Conservation (phyloP, 2,888 invertebrate genomes). For the Epirrita christyi region DNA sequence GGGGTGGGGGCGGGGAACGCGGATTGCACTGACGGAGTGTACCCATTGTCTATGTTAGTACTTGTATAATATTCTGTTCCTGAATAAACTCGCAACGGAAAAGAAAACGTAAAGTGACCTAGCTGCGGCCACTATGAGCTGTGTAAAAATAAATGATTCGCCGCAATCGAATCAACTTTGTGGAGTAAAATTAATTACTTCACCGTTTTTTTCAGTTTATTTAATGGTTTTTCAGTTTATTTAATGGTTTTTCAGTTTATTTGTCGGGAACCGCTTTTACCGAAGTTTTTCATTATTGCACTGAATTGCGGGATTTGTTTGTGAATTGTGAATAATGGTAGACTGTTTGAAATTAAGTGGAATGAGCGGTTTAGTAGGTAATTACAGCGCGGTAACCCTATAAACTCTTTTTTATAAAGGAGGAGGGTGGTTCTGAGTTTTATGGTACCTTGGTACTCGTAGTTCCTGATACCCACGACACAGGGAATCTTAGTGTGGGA, state of each 20-base stretch:
- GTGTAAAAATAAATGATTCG: conserved; percentile 47
- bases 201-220: conserved; percentile 29
- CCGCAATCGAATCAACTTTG: conserved; percentile 62
- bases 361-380: no score
- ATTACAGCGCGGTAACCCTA: no score
- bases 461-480: no score
- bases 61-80: no score
- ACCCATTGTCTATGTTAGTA: no score
- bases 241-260: conserved; percentile 40
- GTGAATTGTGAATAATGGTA: background rate
- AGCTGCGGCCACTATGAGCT: conserved; percentile 1
- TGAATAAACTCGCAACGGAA: no score
- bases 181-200: conserved; percentile 58
- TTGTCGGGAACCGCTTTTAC: conserved; percentile 33
- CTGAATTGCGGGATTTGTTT: conserved; percentile 19
- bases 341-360: background rate
- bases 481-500: no score
- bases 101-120: background rate
- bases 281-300: conserved; percentile 39
- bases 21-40: no score
- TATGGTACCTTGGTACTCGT: no score
- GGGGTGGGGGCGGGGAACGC: no score
- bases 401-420: no score
- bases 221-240: conserved; percentile 40
- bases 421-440: no score